A percentile compares a stretch with the other conserved stretches of the same genome.
Evolutionary conservation across 2,888 invertebrate genomes (phyloP).

Genomic region (Tridacna gigas): DNA sequence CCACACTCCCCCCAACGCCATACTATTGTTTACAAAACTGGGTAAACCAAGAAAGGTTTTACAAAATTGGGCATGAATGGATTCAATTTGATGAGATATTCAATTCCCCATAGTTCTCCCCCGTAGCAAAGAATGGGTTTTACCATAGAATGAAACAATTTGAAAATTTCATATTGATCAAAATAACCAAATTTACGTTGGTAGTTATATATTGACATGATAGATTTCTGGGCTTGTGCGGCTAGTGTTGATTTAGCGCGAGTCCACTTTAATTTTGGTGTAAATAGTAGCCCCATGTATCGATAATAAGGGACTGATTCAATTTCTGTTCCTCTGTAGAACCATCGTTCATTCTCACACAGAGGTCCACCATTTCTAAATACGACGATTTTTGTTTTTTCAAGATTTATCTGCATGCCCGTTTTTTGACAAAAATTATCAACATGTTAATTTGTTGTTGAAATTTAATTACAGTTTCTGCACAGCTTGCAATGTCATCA

Average conservation of each 20-base stretch:
- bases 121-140: slow-evolving; percentile 20
- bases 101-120: slow-evolving; percentile 17
- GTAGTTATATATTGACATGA: slow-evolving; percentile 1
- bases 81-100: slow-evolving; percentile 6
- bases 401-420: slow-evolving; percentile 16
- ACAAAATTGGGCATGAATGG: neutral
- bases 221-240: slow-evolving; percentile 10
- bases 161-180: neutral
- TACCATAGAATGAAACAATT: slow-evolving; percentile 21
- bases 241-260: slow-evolving; percentile 11
- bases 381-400: neutral
- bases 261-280: slow-evolving; percentile 6
- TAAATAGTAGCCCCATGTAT: slow-evolving; percentile 16
- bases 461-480: slow-evolving; percentile 12
- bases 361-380: slow-evolving; percentile 20
- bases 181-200: slow-evolving; percentile 4
- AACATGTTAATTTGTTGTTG: slow-evolving; percentile 26
- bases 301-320: slow-evolving; percentile 1
- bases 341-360: slow-evolving; percentile 7
- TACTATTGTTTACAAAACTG: neutral
- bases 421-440: slow-evolving; percentile 14
- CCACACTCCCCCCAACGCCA: slow-evolving; percentile 3
- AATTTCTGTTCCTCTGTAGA: slow-evolving; percentile 6
- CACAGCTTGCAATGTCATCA: slow-evolving; percentile 11
- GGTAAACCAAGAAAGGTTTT: neutral